These are phyloP conservation scores for Chrysochloris asiatica DNA, from an alignment of 2,113 vertebrate genomes.

Conservation along the genomic window DNA sequence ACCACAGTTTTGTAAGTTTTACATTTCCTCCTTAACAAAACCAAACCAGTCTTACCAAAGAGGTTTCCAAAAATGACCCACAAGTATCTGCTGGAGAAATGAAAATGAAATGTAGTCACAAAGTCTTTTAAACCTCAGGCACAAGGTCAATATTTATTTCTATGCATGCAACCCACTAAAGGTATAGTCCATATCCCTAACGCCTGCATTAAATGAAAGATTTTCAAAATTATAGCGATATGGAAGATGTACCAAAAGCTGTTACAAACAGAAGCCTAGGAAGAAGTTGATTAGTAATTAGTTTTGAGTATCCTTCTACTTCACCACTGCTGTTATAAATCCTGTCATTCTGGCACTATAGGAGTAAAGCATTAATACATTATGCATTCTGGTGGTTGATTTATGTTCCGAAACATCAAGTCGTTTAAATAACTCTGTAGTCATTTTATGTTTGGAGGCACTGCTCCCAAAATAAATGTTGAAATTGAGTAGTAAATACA, in stretches of 20 bases:
- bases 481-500: conserved; percentile 49
- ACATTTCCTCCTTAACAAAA: conserved; percentile 19
- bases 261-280: neutral
- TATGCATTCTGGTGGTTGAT: neutral
- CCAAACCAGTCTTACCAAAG: conserved; percentile 17
- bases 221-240: conserved; percentile 25
- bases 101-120: conserved; percentile 28
- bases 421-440: conserved; percentile 33
- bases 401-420: conserved; percentile 8
- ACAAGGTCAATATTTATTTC: conserved; percentile 10
- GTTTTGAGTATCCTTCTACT: conserved; percentile 11
- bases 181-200: neutral
- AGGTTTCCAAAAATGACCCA: neutral
- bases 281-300: conserved; percentile 10
- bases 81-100: conserved; percentile 10
- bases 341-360: neutral
- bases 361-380: neutral
- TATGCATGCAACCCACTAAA: neutral
- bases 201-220: neutral
- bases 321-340: neutral
- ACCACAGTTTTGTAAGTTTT: conserved; percentile 32
- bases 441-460: conserved; percentile 23
- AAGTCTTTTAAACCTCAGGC: conserved; percentile 14
- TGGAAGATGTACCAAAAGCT: conserved; percentile 21
- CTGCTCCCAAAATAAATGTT: conserved; percentile 44